Base-by-base conservation (phyloP, 2,113 vertebrate species). In the Aspidoscelis tigris region DNA sequence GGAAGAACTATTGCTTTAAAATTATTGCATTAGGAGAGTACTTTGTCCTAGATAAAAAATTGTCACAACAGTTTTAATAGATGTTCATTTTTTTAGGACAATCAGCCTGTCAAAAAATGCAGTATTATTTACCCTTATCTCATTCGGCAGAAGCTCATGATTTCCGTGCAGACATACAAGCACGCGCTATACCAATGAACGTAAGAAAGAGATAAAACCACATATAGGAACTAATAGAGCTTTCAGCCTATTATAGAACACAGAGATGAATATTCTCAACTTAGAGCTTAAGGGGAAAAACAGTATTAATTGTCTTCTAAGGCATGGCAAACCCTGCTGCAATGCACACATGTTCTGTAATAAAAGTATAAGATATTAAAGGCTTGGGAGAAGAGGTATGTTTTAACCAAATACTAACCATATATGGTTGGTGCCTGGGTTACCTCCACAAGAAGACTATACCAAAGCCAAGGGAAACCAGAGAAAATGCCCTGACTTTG, bases 1-100 rank as follows among this genome's bases (percentile, higher is more conserved):
- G 88, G 88, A 88, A 92, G 50, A 92, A 87, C 53, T 76, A 80
- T 85, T 89, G 16, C 83, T 91, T 89, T 89, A 82, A 88, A 92
- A 92, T 85, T 86, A 81, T 81, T 90, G 10, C 6, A 85, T 78
- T 83, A 89, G 10, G 14, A 80, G 53, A 89, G 2, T 41, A 81
- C 7, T 89, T 89, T 83, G 26, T 91, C 81, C 66, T 71, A 80
- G n/a, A 64, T 2, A 84, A 74, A 89, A 85, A 89, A 88, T 89
- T 73, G 65, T 16, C 8, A 9, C 80, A 87, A 80, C 0, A 0
- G 2, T n/a, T 85, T 88, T 89, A 86, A 81, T 81, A 43, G 43
- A 33, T 78, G 3, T 20, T 90, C 41, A 73, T 84, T 92, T 87
- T 55, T 82, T 81, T 21, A 70, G 82, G 61, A 84, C 20, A 87